These are phyloP conservation scores for Plutella xylostella DNA, from an alignment of 2,888 invertebrate genomes.

Conservation along the genomic window DNA sequence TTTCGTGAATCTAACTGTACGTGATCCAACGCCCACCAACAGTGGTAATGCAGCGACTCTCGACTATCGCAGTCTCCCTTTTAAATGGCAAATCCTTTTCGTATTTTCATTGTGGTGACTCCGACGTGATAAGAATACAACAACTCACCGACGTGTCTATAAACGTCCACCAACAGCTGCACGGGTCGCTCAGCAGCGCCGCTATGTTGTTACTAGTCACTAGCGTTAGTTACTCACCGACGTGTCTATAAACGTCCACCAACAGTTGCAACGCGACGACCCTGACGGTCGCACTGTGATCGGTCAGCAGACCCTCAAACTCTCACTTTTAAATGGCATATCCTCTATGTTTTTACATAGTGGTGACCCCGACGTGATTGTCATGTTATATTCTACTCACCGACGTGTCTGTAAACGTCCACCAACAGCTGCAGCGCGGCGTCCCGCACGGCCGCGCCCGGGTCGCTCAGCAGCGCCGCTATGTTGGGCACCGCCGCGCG, in stretches of 20 bases:
- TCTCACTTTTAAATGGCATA: too few species aligned
- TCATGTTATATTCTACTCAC: slow-evolving; percentile 58
- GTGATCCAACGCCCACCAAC: too few species aligned
- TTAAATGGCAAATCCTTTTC: too few species aligned
- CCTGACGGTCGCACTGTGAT: slow-evolving; percentile 87
- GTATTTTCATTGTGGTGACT: too few species aligned
- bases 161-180: slow-evolving; percentile 88
- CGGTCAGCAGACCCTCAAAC: slow-evolving; percentile 84
- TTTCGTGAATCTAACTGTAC: too few species aligned
- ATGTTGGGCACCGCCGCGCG: slow-evolving; percentile 86
- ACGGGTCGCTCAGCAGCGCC: slow-evolving; percentile 86
- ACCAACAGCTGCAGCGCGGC: slow-evolving; percentile 87
- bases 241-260: slow-evolving; percentile 92
- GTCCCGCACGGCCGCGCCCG: slow-evolving; percentile 87
- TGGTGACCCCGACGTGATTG: too few species aligned
- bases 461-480: slow-evolving; percentile 87
- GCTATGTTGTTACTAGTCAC: too few species aligned
- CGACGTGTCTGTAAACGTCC: slow-evolving; percentile 93
- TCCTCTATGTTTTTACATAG: too few species aligned
- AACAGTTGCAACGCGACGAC: slow-evolving; percentile 89
- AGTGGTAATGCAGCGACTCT: too few species aligned
- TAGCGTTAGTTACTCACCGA: too few species aligned
- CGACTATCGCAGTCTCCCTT: too few species aligned
- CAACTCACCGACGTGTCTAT: slow-evolving; percentile 87
- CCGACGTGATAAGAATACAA: too few species aligned